Evolutionary conservation across 2,113 vertebrate species (phyloP), one percentile per base, ranked within the genome.

Genomic region (Oreochromis niloticus): DNA sequence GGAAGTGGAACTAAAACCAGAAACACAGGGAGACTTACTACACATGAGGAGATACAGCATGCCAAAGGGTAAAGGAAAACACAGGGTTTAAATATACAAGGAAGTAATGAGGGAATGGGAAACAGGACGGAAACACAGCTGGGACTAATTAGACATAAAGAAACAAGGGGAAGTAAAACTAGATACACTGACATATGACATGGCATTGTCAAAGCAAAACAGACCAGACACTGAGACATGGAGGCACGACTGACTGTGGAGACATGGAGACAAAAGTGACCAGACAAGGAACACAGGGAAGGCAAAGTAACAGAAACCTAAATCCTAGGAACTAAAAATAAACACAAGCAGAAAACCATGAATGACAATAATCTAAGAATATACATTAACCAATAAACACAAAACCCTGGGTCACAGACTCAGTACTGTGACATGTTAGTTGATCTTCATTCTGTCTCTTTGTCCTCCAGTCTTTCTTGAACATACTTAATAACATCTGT

Each of bases 191-290:
- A 36, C 61, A 12, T 0, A 63, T n/a, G 59, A 36, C 32, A n/a
- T n/a, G 32, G 32, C 17, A 36, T 32, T 0, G 0, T 0, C 59
- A 63, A 17, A 63, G 32, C 6, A 36, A 63, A 63, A 63, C 59
- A 63, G 17, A 36, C 17, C 9, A 63, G 59, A 63, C 59, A 36
- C 59, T 36, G 9, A 63, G 59, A 36, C 59, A 63, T 11, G 54
- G 54, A 55, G 54, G 1, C n/a, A 55, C 10, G 0, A 24, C 54
- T 55, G n/a, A 55, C n/a, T 55, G 10, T n/a, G 10, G n/a, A 55
- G 54, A 55, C n/a, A 55, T 24, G 59, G 6, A 63, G 32, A 63
- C 9, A 12, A 2, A 3, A 12, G 1, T 7, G 59, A 36, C 32
- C 3, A 0, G 32, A 63, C 16, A 63, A 36, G 0, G 2, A 63